phyloP scores from a whole-genome alignment of 2,888 invertebrate genomes.

The Sympetrum striolatum region DNA sequence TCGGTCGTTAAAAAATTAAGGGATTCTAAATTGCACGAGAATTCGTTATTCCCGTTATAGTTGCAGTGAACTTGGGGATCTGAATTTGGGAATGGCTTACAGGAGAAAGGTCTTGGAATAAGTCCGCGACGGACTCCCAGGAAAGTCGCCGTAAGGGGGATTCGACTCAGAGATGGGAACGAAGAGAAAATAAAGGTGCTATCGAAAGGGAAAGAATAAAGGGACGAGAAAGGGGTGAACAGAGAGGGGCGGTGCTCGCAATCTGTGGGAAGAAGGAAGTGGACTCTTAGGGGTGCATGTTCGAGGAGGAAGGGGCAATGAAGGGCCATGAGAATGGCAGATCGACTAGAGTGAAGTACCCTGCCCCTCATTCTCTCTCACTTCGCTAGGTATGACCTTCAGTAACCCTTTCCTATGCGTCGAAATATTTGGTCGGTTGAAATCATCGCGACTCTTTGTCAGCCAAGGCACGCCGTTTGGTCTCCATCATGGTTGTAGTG shows the following conservation, averaged over 20 bases:
- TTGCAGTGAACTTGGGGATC: no score
- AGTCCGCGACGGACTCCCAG: no score
- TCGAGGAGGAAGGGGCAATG: neutral
- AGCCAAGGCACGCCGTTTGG: neutral
- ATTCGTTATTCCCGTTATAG: no score
- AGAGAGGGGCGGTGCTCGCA: neutral
- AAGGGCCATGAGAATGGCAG: neutral
- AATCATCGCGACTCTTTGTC: neutral
- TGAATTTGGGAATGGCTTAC: no score
- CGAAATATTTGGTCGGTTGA: neutral
- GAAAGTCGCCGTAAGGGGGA: no score
- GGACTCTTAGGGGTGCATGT: neutral
- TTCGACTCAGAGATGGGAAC: no score
- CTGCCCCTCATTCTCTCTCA: neutral
- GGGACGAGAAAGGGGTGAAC: neutral
- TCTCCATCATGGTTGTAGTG: neutral
- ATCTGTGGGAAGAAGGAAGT: neutral
- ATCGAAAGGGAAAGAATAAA: neutral
- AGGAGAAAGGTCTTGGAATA: no score
- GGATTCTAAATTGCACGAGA: no score
- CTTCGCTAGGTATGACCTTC: neutral
- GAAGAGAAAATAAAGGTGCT: neutral
- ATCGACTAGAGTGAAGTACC: conserved; percentile 12
- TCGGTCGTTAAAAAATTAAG: no score
- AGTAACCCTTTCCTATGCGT: neutral